phyloP scores from a whole-genome alignment of 2,113 vertebrate genomes.

The Caranx melampygus region DNA sequence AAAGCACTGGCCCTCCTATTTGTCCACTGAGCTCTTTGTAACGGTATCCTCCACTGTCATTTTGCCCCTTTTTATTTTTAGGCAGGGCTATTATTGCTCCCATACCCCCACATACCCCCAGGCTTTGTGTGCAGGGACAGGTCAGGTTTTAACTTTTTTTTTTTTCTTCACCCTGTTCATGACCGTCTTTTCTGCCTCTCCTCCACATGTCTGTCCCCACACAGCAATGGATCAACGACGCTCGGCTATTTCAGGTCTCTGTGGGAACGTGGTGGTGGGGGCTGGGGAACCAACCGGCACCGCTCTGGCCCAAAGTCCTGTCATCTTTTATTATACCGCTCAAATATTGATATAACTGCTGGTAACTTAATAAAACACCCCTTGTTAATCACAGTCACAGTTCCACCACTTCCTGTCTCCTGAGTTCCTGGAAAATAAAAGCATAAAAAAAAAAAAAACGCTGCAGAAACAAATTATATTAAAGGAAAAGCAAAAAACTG shows the following conservation, averaged over 20 bases:
- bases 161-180: conserved; percentile 10
- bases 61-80: conserved; percentile 82
- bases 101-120: conserved; percentile 68
- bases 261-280: background rate
- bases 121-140: conserved; percentile 71
- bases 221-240: conserved; percentile 33
- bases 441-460: too few relatives aligned
- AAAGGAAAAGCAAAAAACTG: too few relatives aligned
- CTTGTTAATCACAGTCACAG: too few relatives aligned
- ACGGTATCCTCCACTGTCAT: conserved; percentile 79
- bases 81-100: conserved; percentile 67
- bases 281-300: too few relatives aligned
- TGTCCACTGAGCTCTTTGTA: conserved; percentile 78
- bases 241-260: conserved; percentile 41
- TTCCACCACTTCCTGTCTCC: too few relatives aligned
- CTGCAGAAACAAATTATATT: too few relatives aligned
- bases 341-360: too few relatives aligned
- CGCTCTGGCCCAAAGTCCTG: too few relatives aligned
- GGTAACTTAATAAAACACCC: too few relatives aligned
- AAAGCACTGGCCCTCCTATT: conserved; percentile 72
- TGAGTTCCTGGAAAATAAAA: too few relatives aligned
- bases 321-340: too few relatives aligned
- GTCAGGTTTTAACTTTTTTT: conserved; percentile 67
- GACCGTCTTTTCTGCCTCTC: conserved; percentile 26
- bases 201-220: conserved; percentile 19